Percentiles rank a stretch among this genome's conserved stretches.
These are phyloP conservation scores for Ascidia mentula DNA, from an alignment of 23 tunicate genomes.

Conservation along the genomic window DNA sequence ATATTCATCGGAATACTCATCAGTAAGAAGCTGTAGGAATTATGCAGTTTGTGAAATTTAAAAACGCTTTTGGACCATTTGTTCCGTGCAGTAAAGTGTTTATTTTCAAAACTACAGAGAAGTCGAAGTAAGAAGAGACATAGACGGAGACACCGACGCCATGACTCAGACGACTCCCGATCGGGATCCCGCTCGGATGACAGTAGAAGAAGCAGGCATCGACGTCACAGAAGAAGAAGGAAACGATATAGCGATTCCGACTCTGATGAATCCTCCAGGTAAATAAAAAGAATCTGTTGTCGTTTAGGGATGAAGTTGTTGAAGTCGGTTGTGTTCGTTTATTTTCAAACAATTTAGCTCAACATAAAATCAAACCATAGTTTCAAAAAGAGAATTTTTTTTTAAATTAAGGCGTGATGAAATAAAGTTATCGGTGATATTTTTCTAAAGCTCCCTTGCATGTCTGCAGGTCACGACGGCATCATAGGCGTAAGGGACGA, in stretches of 20 bases:
- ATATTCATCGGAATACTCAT: conserved; percentile 1
- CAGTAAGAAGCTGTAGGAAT: too few species aligned
- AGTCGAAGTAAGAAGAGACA: conserved; percentile 29
- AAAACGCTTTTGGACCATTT: too few species aligned
- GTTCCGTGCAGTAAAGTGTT: too few species aligned
- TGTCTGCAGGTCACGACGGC: neutral
- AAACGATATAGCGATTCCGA: conserved; percentile 39
- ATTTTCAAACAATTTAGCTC: too few species aligned
- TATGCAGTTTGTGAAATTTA: too few species aligned
- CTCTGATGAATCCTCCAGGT: conserved; percentile 11
- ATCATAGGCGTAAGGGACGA: conserved; percentile 40
- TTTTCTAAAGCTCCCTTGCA: too few species aligned
- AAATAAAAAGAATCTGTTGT: neutral
- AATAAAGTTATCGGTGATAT: too few species aligned
- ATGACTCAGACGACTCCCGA: conserved; percentile 53
- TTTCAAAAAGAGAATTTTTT: too few species aligned
- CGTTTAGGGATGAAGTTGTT: conserved; percentile 28
- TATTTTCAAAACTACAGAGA: neutral
- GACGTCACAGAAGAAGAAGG: conserved; percentile 36
- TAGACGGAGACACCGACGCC: conserved; percentile 40
- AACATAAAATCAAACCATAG: too few species aligned
- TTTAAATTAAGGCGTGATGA: too few species aligned
- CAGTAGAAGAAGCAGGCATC: conserved; percentile 41
- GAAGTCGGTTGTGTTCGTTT: too few species aligned
- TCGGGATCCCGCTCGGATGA: neutral